Conservation (phyloP, 1,140 invertebrate genomes). For the Harpegnathos saltator region DNA sequence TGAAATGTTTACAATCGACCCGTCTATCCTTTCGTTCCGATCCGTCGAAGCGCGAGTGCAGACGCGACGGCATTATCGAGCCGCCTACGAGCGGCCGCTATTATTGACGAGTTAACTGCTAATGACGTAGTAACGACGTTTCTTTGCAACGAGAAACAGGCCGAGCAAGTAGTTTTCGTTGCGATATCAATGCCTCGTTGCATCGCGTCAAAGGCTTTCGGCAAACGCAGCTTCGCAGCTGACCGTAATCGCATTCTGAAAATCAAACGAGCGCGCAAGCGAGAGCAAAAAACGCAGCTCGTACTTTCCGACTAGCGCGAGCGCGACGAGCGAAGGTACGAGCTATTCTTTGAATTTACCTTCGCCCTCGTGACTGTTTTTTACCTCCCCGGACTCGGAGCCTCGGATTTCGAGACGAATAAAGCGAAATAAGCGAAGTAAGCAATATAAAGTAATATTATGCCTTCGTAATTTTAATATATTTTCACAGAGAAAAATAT, state of each 20-base stretch:
- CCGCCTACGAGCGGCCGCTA: constrained; percentile 43
- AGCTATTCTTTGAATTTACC: background rate
- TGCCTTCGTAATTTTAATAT: no score
- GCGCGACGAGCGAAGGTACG: background rate
- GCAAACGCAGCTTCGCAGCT: background rate
- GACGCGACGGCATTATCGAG: constrained; percentile 56
- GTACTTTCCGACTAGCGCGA: background rate
- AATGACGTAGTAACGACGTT: constrained; percentile 42
- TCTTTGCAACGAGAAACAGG: background rate
- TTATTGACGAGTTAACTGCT: constrained; percentile 58
- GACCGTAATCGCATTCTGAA: background rate
- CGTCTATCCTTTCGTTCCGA: constrained; percentile 49
- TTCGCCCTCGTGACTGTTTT: background rate
- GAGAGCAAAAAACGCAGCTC: background rate
- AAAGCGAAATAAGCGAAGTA: background rate
- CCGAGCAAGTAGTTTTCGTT: background rate
- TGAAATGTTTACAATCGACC: constrained; percentile 72
- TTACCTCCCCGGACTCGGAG: background rate
- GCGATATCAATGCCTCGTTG: background rate
- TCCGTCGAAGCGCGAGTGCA: constrained; percentile 48
- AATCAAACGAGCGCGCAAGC: background rate
- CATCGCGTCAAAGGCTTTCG: background rate
- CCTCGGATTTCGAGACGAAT: background rate
- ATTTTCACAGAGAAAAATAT: no score
- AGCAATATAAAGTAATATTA: no score